Conservation (phyloP, 2,113 vertebrate genomes). For the Willisornis vidua region DNA sequence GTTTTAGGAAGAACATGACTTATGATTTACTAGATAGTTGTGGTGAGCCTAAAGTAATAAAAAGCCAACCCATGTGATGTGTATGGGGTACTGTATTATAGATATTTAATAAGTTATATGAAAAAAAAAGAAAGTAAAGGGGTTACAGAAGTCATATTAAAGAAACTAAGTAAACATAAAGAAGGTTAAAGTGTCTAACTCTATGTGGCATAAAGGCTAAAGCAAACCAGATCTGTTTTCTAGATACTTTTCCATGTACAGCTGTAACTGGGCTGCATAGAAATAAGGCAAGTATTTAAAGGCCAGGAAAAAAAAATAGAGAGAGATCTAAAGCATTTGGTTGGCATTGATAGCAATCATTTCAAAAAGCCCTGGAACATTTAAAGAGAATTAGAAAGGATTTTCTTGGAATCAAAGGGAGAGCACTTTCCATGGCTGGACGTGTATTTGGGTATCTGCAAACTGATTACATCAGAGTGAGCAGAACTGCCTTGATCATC, state of each 20-base stretch:
- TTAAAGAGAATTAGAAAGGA: constrained; percentile 68
- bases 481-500: constrained; percentile 27
- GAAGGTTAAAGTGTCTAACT: constrained; percentile 23
- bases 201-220: constrained; percentile 19
- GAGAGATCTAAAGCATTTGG: constrained; percentile 40
- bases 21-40: neutral
- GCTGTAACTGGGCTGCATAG: neutral
- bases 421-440: constrained; percentile 19
- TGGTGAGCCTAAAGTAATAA: neutral
- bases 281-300: constrained; percentile 54
- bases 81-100: constrained; percentile 32
- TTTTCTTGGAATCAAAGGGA: constrained; percentile 64
- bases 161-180: constrained; percentile 38
- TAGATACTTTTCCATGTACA: constrained; percentile 27
- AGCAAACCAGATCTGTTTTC: constrained; percentile 54
- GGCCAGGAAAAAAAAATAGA: neutral
- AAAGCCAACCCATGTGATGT: neutral
- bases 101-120: constrained; percentile 25
- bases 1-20: neutral
- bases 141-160: constrained; percentile 14
- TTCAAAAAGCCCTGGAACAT: constrained; percentile 64
- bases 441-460: neutral
- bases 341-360: constrained; percentile 63
- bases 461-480: constrained; percentile 13
- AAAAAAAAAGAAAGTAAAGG: neutral